A percentile compares a stretch with the other conserved stretches of the same genome.
Conservation (phyloP, 2,888 invertebrate genomes). For the Linyphia triangularis region DNA sequence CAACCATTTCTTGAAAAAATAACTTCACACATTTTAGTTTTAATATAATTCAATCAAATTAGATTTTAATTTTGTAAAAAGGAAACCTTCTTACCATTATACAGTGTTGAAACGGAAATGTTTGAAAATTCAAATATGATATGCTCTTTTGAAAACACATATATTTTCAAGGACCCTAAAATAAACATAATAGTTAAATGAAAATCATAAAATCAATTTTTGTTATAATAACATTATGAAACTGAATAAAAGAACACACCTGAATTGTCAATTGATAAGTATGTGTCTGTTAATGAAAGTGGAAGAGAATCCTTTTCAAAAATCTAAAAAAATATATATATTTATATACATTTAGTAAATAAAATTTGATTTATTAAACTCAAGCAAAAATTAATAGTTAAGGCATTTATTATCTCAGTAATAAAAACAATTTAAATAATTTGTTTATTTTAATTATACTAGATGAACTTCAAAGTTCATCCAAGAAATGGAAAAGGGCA, state of each 20-base stretch:
- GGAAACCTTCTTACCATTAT: slow-evolving; percentile 34
- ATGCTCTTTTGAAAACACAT: slow-evolving; percentile 3
- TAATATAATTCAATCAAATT: not conserved
- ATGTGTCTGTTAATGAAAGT: not conserved
- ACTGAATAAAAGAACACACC: not conserved
- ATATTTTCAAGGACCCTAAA: slow-evolving; percentile 20
- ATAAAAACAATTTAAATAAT: no score
- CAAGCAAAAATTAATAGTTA: no score
- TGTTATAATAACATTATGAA: not conserved
- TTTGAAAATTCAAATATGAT: slow-evolving; percentile 16
- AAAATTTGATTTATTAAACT: not conserved
- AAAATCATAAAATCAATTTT: not conserved
- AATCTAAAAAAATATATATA: not conserved
- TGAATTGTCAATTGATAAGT: not conserved
- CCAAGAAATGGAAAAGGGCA: no score
- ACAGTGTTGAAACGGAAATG: slow-evolving; percentile 1
- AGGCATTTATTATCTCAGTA: no score
- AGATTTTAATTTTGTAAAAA: no score
- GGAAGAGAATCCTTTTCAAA: not conserved
- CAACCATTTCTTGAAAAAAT: no score
- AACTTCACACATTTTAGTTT: not conserved
- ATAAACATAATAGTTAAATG: not conserved
- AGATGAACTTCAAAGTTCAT: no score
- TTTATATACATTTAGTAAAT: not conserved
- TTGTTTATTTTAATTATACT: no score